Conservation (phyloP, 2,113 vertebrate genomes). For the Micronisus gabar region DNA sequence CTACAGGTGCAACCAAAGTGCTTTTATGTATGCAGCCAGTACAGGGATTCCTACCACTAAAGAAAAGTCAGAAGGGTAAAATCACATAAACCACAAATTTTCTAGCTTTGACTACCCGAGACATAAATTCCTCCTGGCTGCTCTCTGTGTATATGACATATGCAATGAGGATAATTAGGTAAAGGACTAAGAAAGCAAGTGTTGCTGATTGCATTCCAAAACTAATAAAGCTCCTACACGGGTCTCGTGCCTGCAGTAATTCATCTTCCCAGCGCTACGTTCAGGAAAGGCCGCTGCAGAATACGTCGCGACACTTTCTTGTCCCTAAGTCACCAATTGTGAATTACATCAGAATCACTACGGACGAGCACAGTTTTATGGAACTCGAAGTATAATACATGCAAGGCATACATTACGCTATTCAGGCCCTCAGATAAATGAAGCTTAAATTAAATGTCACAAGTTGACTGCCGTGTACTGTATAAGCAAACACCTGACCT, state of each 20-base stretch:
- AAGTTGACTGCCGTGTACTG: background rate
- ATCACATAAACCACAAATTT: background rate
- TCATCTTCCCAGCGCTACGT: conserved; percentile 6
- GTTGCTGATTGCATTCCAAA: conserved; percentile 18
- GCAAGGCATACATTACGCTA: background rate
- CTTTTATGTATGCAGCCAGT: background rate
- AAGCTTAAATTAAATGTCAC: conserved; percentile 28
- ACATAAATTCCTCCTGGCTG: conserved; percentile 3
- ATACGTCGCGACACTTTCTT: background rate
- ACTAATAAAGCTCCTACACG: background rate
- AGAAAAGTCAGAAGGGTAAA: background rate
- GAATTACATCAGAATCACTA: background rate
- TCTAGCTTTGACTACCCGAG: background rate
- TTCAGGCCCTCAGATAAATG: background rate
- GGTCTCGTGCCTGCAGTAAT: background rate
- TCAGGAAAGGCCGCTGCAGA: background rate
- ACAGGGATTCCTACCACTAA: background rate
- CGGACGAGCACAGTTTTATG: background rate
- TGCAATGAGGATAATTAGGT: background rate
- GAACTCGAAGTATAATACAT: background rate
- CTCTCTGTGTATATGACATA: background rate
- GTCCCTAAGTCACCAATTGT: background rate
- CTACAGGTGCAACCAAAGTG: conserved; percentile 28
- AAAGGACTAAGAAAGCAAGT: conserved; percentile 12
- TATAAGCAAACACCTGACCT: background rate